Conservation (phyloP, 2,113 vertebrate genomes). For the Furnarius figulus region DNA sequence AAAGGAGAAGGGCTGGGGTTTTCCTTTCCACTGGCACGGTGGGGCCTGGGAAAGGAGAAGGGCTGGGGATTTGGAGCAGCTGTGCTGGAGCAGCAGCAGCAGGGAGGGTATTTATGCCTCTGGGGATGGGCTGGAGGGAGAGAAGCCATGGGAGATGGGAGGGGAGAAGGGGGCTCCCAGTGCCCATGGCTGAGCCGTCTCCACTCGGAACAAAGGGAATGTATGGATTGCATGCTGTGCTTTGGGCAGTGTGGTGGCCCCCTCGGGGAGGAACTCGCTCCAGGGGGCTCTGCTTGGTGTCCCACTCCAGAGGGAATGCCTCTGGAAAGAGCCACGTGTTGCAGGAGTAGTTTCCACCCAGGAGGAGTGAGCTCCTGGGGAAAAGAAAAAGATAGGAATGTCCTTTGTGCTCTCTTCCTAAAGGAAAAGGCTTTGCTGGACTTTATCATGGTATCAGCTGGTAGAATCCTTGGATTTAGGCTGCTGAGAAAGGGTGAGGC, state of each 20-base stretch:
- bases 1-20: background rate
- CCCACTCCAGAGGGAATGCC: rapidly evolving
- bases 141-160: rapidly evolving
- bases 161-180: no score
- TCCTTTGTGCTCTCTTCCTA: background rate
- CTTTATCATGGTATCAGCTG: background rate
- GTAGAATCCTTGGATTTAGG: rapidly evolving
- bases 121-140: rapidly evolving
- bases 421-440: background rate
- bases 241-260: background rate
- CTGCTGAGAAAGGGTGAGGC: background rate
- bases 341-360: rapidly evolving
- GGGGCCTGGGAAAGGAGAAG: background rate
- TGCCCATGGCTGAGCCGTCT: rapidly evolving
- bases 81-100: background rate
- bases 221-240: rapidly evolving
- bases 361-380: background rate
- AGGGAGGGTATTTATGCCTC: rapidly evolving
- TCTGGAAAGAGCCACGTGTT: background rate
- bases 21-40: rapidly evolving
- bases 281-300: background rate
- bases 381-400: rapidly evolving
- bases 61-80: rapidly evolving
- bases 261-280: background rate
- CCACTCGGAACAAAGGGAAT: background rate